phyloP scores from a whole-genome alignment of 2,797 vertebrate species.

The Coregonus suidteri region DNA sequence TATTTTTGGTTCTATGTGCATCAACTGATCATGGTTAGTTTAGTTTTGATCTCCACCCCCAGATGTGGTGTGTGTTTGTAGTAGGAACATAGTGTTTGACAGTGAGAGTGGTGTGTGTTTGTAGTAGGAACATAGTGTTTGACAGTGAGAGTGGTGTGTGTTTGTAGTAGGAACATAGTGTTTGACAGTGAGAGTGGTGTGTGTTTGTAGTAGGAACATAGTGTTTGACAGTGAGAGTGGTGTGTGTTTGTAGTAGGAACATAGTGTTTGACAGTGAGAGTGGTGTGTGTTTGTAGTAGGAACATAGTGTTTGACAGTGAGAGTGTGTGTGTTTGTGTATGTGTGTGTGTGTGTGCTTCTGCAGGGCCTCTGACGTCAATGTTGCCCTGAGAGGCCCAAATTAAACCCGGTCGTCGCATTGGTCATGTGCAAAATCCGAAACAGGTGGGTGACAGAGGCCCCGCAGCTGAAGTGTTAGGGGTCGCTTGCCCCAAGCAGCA shows the following conservation, averaged over 20 bases:
- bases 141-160: too few relatives aligned
- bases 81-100: too few relatives aligned
- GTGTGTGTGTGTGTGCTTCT: neutral
- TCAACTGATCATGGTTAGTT: neutral
- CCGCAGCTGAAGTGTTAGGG: neutral
- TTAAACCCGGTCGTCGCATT: neutral
- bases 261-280: too few relatives aligned
- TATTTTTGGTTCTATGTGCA: neutral
- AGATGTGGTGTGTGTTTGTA: neutral
- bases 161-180: too few relatives aligned
- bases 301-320: neutral
- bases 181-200: neutral
- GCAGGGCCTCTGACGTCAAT: constrained; percentile 5
- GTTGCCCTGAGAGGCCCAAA: constrained; percentile 7
- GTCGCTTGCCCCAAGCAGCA: neutral
- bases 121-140: too few relatives aligned
- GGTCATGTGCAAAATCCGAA: constrained; percentile 13
- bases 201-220: neutral
- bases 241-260: neutral
- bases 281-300: neutral
- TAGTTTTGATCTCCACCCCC: neutral
- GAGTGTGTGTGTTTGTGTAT: neutral
- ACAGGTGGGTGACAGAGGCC: neutral
- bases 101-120: too few relatives aligned
- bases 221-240: neutral